These are phyloP conservation scores for Falco novaeseelandiae DNA, from an alignment of 2,797 vertebrate genomes.

Conservation along the genomic window DNA sequence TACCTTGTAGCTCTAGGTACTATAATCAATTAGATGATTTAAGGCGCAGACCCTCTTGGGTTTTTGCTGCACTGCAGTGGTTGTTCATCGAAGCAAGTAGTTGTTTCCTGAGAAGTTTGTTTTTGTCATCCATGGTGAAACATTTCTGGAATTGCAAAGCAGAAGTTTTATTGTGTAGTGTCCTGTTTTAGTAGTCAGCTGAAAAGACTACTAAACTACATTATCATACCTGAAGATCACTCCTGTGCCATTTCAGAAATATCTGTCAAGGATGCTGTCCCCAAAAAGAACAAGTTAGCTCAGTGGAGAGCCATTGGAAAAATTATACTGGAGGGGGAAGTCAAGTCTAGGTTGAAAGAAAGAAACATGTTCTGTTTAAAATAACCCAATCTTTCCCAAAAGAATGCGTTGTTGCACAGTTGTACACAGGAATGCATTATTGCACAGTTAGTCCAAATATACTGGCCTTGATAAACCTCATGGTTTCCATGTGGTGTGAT, in stretches of 20 bases:
- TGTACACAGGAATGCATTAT: too few species aligned
- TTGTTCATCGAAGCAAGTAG: neutral
- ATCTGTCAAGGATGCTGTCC: neutral
- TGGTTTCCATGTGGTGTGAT: neutral
- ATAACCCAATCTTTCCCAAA: neutral
- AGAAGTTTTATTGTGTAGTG: neutral
- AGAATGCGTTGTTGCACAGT: neutral
- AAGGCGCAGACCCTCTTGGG: neutral
- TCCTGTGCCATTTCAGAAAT: neutral
- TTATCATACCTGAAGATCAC: neutral
- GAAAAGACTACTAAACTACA: neutral
- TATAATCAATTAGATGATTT: neutral
- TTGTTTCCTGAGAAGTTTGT: neutral
- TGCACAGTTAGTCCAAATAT: neutral
- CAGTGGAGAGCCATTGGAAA: neutral
- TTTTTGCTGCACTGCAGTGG: neutral
- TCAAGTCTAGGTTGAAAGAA: neutral
- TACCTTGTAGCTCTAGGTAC: neutral
- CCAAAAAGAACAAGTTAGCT: neutral
- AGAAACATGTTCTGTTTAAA: neutral
- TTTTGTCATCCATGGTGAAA: neutral
- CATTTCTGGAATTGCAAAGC: neutral
- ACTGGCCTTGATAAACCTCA: neutral
- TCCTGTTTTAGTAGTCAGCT: neutral
- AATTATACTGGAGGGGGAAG: neutral